A percentile compares a stretch with the other conserved stretches of the same genome.
phyloP scores from a whole-genome alignment of 64 coral and sea anemone genomes.

The Dendrophyllia cribrosa region DNA sequence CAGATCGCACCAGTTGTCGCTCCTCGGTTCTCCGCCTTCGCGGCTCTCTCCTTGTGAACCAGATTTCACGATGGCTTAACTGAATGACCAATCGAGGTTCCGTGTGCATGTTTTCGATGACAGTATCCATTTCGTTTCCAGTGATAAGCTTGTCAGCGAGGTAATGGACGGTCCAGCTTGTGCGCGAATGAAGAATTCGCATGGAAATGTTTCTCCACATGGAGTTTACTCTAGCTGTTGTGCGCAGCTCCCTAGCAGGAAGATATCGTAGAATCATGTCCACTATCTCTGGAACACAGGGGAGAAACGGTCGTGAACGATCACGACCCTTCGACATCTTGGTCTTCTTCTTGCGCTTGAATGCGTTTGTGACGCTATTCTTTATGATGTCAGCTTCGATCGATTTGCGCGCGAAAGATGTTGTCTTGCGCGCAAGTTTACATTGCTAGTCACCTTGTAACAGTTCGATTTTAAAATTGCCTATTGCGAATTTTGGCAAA shows the following conservation, averaged over 20 bases:
- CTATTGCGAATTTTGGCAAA: background rate
- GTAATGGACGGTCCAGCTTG: slow-evolving; percentile 54
- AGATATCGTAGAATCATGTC: slow-evolving; percentile 76
- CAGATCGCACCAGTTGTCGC: slow-evolving; percentile 69
- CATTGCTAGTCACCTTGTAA: background rate
- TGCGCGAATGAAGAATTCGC: slow-evolving; percentile 69
- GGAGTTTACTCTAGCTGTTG: slow-evolving; percentile 71
- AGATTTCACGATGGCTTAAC: slow-evolving; percentile 83
- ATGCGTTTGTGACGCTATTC: slow-evolving; percentile 7
- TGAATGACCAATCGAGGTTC: slow-evolving; percentile 61
- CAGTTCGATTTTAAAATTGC: background rate
- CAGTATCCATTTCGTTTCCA: slow-evolving; percentile 54
- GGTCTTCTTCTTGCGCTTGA: background rate
- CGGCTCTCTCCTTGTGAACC: slow-evolving; percentile 75
- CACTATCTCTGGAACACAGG: slow-evolving; percentile 82
- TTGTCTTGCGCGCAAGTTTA: background rate
- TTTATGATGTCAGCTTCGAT: slow-evolving; percentile 11
- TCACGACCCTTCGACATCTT: slow-evolving; percentile 9
- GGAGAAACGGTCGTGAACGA: slow-evolving; percentile 47
- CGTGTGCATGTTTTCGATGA: slow-evolving; percentile 59
- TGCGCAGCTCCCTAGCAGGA: slow-evolving; percentile 79
- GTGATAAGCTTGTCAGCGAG: slow-evolving; percentile 76
- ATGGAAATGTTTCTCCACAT: slow-evolving; percentile 81
- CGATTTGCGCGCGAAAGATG: background rate
- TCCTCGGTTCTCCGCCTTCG: slow-evolving; percentile 68